Conservation (phyloP, 1,140 invertebrate genomes). For the Diprion similis region DNA sequence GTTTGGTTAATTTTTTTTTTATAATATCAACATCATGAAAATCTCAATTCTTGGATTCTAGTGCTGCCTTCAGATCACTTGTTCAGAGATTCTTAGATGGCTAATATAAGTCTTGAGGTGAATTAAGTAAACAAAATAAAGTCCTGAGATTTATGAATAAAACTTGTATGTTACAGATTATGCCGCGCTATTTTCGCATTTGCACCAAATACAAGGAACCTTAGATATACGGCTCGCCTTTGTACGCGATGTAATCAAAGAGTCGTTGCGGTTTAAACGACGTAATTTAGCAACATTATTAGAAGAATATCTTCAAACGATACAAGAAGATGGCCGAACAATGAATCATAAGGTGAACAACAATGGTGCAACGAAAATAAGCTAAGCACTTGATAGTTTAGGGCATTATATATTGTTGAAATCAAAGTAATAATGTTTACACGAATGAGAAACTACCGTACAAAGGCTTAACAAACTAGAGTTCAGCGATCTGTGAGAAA, state of each 20-base stretch:
- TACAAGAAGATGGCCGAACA: constrained; percentile 52
- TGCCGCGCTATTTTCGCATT: constrained; percentile 71
- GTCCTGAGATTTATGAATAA: constrained; percentile 56
- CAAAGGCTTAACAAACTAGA: constrained; percentile 4
- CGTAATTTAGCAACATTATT: constrained; percentile 71
- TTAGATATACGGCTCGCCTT: constrained; percentile 73
- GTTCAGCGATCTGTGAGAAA: constrained; percentile 9
- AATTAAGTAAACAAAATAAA: constrained; percentile 50
- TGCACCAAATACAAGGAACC: constrained; percentile 76
- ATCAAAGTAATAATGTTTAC: background rate
- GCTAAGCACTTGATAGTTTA: constrained; percentile 37
- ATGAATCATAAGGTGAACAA: constrained; percentile 55
- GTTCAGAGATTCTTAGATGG: too few relatives aligned
- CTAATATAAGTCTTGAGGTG: too few relatives aligned
- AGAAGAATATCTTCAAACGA: constrained; percentile 58
- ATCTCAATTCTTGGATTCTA: too few relatives aligned
- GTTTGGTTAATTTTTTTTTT: too few relatives aligned
- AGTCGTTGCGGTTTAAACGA: constrained; percentile 83
- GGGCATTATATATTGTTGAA: constrained; percentile 10
- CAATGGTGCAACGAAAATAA: constrained; percentile 58
- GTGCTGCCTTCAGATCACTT: too few relatives aligned
- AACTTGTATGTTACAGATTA: constrained; percentile 73
- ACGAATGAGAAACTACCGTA: background rate
- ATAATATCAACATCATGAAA: too few relatives aligned
- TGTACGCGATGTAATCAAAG: constrained; percentile 77